Evolutionary conservation across 2,888 invertebrate species (phyloP).

Genomic region (Antheraea yamamai): DNA sequence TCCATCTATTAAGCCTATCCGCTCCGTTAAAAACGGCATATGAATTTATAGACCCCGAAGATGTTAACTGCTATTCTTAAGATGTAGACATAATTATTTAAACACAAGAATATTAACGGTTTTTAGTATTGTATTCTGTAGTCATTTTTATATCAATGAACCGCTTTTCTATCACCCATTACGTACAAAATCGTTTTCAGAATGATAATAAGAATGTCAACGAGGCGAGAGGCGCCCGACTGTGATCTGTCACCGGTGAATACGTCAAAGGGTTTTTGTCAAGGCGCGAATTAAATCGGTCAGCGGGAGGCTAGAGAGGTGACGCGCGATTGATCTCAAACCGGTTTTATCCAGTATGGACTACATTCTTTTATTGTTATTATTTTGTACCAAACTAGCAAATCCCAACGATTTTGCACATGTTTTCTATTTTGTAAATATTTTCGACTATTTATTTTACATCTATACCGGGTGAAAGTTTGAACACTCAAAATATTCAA

Average conservation of each 20-base stretch:
- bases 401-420: too few relatives aligned
- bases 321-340: slow-evolving; percentile 56
- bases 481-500: too few relatives aligned
- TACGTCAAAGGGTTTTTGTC: slow-evolving; percentile 77
- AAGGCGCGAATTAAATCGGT: slow-evolving; percentile 74
- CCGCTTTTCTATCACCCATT: slow-evolving; percentile 16
- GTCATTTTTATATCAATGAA: slow-evolving; percentile 15
- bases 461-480: too few relatives aligned
- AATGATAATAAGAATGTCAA: slow-evolving; percentile 68
- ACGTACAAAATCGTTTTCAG: slow-evolving; percentile 20
- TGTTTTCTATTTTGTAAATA: background rate
- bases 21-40: background rate
- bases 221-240: slow-evolving; percentile 68
- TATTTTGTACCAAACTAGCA: background rate
- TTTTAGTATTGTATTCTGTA: background rate
- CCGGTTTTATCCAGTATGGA: slow-evolving; percentile 42
- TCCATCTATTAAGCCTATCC: background rate
- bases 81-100: background rate
- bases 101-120: background rate
- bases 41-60: background rate
- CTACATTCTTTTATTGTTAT: slow-evolving; percentile 13
- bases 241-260: slow-evolving; percentile 72
- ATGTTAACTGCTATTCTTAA: background rate
- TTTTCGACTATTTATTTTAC: too few relatives aligned
- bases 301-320: slow-evolving; percentile 70